phyloP scores from a whole-genome alignment of 2,113 vertebrate genomes.

The Dromas ardeola region DNA sequence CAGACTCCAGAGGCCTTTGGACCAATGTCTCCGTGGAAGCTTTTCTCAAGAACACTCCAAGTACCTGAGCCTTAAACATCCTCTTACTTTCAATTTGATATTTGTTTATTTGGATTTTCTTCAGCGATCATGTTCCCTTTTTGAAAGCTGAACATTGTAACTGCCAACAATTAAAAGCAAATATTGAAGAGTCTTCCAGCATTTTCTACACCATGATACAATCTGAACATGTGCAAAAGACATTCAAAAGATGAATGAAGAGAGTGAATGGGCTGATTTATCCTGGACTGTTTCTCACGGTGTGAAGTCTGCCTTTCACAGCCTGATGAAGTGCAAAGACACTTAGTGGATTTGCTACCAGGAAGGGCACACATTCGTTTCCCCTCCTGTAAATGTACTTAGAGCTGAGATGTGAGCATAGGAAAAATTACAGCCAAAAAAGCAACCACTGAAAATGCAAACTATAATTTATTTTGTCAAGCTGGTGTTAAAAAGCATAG shows the following conservation, averaged over 20 bases:
- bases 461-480: neutral
- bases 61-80: neutral
- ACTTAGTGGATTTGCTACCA: slow-evolving; percentile 36
- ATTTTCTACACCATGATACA: neutral
- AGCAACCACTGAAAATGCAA: neutral
- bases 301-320: slow-evolving; percentile 57
- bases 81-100: neutral
- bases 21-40: neutral
- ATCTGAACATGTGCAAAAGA: slow-evolving; percentile 1
- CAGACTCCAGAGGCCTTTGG: neutral
- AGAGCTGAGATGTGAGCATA: neutral
- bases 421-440: slow-evolving; percentile 5
- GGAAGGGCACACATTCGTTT: slow-evolving; percentile 22
- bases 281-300: neutral
- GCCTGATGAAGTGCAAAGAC: slow-evolving; percentile 37
- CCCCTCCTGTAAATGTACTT: neutral
- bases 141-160: neutral
- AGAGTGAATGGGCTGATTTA: slow-evolving; percentile 16
- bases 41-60: neutral
- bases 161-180: neutral
- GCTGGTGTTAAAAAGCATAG: neutral
- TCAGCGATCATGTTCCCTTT: neutral
- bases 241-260: slow-evolving; percentile 40
- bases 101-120: neutral
- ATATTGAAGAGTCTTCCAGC: neutral